A percentile compares a stretch with the other conserved stretches of the same genome.
These are phyloP conservation scores for Tretioscincus oriximinensis DNA, from an alignment of 2,113 vertebrate genomes.

Conservation along the genomic window DNA sequence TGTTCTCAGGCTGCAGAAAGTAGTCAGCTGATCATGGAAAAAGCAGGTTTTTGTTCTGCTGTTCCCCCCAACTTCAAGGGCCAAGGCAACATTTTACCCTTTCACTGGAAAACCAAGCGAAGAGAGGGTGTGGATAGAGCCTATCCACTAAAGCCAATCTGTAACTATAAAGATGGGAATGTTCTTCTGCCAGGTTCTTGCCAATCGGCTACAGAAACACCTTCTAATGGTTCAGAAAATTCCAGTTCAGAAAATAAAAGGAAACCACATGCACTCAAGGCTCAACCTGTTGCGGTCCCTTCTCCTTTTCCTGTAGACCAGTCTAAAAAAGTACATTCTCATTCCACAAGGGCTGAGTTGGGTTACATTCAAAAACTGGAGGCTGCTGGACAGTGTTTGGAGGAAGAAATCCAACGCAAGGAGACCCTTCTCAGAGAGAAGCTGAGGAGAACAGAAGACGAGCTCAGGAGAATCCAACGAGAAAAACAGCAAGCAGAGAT, in stretches of 20 bases:
- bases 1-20: conserved; percentile 32
- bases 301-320: conserved; percentile 22
- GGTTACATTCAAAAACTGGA: conserved; percentile 66
- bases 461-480: conserved; percentile 72
- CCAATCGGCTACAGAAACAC: conserved; percentile 20
- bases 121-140: conserved; percentile 69
- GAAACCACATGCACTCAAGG: conserved; percentile 8
- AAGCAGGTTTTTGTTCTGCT: conserved; percentile 33
- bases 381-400: conserved; percentile 56
- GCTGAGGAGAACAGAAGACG: conserved; percentile 72
- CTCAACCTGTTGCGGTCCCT: neutral
- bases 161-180: conserved; percentile 58
- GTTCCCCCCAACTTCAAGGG: conserved; percentile 37
- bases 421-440: conserved; percentile 77
- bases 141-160: conserved; percentile 79
- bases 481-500: conserved; percentile 53
- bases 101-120: conserved; percentile 42
- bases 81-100: conserved; percentile 43
- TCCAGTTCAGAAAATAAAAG: conserved; percentile 32
- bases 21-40: neutral
- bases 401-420: conserved; percentile 75
- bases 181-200: neutral
- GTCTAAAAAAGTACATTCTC: conserved; percentile 7
- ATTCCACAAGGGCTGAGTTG: conserved; percentile 20
- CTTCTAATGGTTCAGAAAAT: neutral